Conservation (phyloP, 2,113 vertebrate species). For the Hypocryptadius cinnamomeus region DNA sequence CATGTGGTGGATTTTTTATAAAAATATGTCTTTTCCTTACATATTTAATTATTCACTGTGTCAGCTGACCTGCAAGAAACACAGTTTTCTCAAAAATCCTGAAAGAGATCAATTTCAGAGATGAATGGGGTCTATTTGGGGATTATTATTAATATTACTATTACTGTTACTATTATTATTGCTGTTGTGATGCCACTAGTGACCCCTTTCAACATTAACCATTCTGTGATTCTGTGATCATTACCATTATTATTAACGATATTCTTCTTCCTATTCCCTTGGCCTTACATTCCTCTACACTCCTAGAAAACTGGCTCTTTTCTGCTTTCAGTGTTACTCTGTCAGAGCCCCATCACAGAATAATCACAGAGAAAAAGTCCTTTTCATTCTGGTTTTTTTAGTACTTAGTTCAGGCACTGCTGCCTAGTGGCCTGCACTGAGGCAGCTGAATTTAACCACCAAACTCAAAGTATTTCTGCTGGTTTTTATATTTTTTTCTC, state of each 20-base stretch:
- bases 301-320: not conserved
- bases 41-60: fast-evolving
- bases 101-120: not conserved
- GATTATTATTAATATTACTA: not conserved
- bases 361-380: not conserved
- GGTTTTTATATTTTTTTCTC: not conserved
- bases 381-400: not conserved
- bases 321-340: not conserved
- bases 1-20: not conserved
- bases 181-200: not conserved
- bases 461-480: not conserved
- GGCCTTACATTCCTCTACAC: not conserved
- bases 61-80: not conserved
- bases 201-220: not conserved
- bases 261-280: not conserved
- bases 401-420: not conserved
- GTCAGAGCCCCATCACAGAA: not conserved
- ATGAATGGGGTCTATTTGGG: not conserved
- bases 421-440: not conserved
- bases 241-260: not conserved
- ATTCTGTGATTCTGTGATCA: not conserved
- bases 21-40: not conserved
- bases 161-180: not conserved
- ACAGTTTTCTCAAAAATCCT: not conserved
- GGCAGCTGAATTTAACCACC: not conserved